Conservation (phyloP, 1,140 invertebrate genomes). For the Trachymyrmex cornetzi region DNA sequence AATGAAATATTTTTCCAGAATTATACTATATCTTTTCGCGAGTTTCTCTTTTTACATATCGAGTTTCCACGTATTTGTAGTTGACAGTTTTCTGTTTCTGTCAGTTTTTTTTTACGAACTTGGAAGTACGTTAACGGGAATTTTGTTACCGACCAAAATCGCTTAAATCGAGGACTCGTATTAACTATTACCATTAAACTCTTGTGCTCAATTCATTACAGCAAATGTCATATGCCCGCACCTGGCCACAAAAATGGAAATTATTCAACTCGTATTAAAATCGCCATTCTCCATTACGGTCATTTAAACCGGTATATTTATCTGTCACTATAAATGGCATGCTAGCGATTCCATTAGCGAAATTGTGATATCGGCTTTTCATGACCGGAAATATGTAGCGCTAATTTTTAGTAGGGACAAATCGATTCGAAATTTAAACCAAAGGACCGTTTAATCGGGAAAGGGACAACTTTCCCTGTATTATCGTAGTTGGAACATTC, state of each 20-base stretch:
- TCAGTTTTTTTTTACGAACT: neutral
- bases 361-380: conserved; percentile 60
- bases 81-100: neutral
- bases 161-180: conserved; percentile 13
- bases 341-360: conserved; percentile 55
- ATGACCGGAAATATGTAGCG: conserved; percentile 10
- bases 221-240: conserved; percentile 18
- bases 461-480: neutral
- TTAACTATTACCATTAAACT: conserved; percentile 41
- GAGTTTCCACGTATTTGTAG: neutral
- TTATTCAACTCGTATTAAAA: conserved; percentile 65
- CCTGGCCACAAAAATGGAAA: conserved; percentile 50
- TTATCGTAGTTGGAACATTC: conserved; percentile 7
- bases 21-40: neutral
- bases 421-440: conserved; percentile 24
- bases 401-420: conserved; percentile 34
- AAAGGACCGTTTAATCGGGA: neutral
- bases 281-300: conserved; percentile 40
- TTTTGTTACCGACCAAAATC: neutral
- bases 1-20: neutral
- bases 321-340: conserved; percentile 52
- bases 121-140: neutral
- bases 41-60: neutral
- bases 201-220: conserved; percentile 38
- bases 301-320: conserved; percentile 48